Evolutionary conservation across 2,888 invertebrate genomes (phyloP), one percentile per base, ranked within the genome.

Genomic region (Parelbella ahira): DNA sequence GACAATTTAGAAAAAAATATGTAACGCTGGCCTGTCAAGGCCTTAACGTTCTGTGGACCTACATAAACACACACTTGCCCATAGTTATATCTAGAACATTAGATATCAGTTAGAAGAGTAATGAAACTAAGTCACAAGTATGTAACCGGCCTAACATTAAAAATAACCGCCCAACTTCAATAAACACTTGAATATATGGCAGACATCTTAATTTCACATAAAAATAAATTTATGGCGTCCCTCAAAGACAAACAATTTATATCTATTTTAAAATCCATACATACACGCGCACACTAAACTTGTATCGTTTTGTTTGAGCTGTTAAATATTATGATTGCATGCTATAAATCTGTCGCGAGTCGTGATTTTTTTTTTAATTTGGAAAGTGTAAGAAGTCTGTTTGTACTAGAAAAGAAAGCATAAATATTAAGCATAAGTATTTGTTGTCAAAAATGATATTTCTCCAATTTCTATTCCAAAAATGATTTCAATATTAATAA

Each of bases 151-250:
- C 46, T 53, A 36, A 44, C 25, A 44, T 47, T 56, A 52, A 57
- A 66, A 60, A 58, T 60, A 61, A 54, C 44, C 42, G 33, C 19
- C 24, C 15, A 39, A 39, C 57, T 47, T 52, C 71, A 73, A 82
- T 82, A 83, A 82, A 83, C 61, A 58, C 36, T 37, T 46, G 56
- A 67, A 81, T 69, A 74, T 80, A 83, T 60, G 75, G 58, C 54
- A 47, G 68, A 78, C 83, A 78, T 83, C 78, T 84, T 83, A 78
- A 81, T 82, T 75, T 69, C 75, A 73, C 77, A 83, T 83, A 76
- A 84, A 83, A 77, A 65, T 57, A 55, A 71, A 81, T 79, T 79
- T 80, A 78, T 62, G 34, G 48, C 63, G 54, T 53, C 62, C 54
- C 65, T 67, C 67, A 66, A 68, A 68, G 61, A 51, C 52, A 42